Evolutionary conservation across 2,113 vertebrate genomes (phyloP).

Genomic region (Lonchura striata): DNA sequence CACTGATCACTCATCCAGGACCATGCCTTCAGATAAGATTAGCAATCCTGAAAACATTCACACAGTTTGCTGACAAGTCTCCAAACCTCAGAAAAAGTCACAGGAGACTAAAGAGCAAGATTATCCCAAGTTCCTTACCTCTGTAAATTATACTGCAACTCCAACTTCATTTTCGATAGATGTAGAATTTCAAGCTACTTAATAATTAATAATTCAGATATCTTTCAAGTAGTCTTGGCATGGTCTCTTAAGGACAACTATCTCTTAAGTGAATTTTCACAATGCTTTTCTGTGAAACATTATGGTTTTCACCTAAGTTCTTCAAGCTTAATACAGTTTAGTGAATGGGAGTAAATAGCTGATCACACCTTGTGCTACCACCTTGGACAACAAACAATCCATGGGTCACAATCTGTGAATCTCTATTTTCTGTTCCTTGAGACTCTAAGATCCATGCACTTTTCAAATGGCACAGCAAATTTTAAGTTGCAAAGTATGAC

Average conservation of each 20-base stretch:
- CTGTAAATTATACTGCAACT: not conserved
- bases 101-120: not conserved
- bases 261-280: not conserved
- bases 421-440: not conserved
- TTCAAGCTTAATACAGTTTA: not conserved
- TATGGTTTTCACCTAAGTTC: not conserved
- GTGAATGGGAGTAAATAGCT: not conserved
- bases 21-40: not conserved
- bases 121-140: not conserved
- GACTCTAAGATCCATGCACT: not conserved
- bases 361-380: not conserved
- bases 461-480: not conserved
- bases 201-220: not conserved
- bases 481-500: not conserved
- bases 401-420: not conserved
- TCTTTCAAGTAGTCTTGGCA: not conserved
- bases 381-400: not conserved
- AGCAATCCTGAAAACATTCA: not conserved
- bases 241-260: not conserved
- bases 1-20: not conserved
- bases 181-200: not conserved
- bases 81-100: not conserved
- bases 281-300: not conserved
- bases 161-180: not conserved
- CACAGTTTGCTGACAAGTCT: not conserved